These are phyloP conservation scores for Lucinisca nassula DNA, from an alignment of 2,888 invertebrate genomes.

Conservation along the genomic window DNA sequence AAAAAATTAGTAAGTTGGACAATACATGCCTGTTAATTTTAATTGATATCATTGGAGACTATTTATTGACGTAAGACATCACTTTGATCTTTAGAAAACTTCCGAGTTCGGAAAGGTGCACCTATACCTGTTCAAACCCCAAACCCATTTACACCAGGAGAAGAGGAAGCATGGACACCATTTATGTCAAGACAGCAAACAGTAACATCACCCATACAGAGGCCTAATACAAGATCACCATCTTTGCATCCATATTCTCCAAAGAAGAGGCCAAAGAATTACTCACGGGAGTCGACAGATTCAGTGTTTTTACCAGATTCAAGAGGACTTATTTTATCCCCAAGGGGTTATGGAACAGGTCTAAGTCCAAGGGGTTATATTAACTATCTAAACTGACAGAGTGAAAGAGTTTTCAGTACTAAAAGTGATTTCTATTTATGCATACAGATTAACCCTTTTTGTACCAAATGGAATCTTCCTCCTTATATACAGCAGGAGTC, in stretches of 20 bases:
- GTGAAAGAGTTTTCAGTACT: no score
- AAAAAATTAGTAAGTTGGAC: no score
- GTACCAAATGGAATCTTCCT: no score
- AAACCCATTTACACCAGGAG: constrained; percentile 61
- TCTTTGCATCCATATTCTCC: constrained; percentile 50
- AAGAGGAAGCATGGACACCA: constrained; percentile 67
- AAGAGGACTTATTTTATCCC: constrained; percentile 57
- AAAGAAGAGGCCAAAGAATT: constrained; percentile 34
- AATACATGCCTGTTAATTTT: no score
- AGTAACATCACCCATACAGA: constrained; percentile 52
- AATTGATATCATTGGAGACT: background rate
- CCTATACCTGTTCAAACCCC: constrained; percentile 68
- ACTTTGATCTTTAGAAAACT: constrained; percentile 67
- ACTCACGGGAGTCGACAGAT: constrained; percentile 59
- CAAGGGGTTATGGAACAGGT: constrained; percentile 60
- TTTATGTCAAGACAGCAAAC: constrained; percentile 66
- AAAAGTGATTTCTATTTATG: no score
- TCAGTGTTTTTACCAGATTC: constrained; percentile 61
- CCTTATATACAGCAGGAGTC: no score
- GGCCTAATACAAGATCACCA: constrained; percentile 59
- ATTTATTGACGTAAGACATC: background rate
- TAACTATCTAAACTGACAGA: constrained; percentile 45
- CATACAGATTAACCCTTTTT: no score
- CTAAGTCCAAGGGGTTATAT: constrained; percentile 59
- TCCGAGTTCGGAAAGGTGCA: constrained; percentile 69